These are phyloP conservation scores for Fundulus diaphanus DNA, from an alignment of 2,797 vertebrate species.

Conservation along the genomic window DNA sequence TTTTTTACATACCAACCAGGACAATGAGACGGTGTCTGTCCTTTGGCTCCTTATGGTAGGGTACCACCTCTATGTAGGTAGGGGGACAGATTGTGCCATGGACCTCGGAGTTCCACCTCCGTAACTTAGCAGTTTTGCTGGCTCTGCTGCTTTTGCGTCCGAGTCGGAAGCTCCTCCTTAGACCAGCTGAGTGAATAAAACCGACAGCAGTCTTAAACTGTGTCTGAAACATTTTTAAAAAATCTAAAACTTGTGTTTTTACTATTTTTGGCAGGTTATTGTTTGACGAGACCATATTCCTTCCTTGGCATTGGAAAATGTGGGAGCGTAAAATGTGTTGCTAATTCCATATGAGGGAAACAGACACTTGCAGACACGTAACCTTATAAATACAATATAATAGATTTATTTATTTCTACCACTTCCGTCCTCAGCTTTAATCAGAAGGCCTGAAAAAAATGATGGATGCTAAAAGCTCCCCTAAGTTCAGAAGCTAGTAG, in stretches of 20 bases:
- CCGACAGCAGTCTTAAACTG: neutral
- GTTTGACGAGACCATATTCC: neutral
- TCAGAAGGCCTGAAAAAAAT: too few relatives aligned
- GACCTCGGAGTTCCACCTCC: conserved; percentile 82
- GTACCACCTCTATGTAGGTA: conserved; percentile 89
- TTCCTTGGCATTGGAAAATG: neutral
- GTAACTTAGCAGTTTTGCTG: conserved; percentile 83
- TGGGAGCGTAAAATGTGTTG: neutral
- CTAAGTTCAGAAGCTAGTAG: too few relatives aligned
- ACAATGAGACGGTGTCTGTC: conserved; percentile 88
- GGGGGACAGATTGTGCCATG: conserved; percentile 77
- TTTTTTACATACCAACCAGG: conserved; percentile 86
- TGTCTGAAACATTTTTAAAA: neutral
- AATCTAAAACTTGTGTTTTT: neutral
- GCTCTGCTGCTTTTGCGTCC: conserved; percentile 87
- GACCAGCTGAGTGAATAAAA: conserved; percentile 81
- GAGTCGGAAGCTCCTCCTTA: conserved; percentile 93
- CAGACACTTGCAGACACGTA: neutral
- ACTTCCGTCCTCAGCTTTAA: too few relatives aligned
- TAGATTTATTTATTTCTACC: too few relatives aligned
- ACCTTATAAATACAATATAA: too few relatives aligned
- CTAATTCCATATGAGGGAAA: neutral
- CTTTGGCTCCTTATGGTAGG: conserved; percentile 79
- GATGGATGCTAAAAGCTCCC: too few relatives aligned
- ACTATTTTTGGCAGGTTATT: neutral